Evolutionary conservation across 2,797 vertebrate species (phyloP).

Genomic region (Ataeniobius toweri): DNA sequence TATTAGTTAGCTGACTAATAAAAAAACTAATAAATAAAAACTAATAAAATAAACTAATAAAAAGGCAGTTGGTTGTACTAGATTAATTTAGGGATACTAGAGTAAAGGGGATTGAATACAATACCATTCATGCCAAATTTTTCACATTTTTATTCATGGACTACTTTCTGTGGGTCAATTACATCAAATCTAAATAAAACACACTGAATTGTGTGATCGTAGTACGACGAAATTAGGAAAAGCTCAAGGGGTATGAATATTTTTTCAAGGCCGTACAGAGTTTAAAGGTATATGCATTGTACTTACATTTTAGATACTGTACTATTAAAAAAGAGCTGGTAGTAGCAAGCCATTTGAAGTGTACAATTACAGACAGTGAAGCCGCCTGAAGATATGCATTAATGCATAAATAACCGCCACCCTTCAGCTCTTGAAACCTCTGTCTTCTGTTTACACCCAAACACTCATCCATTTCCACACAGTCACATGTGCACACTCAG

Average conservation of each 20-base stretch:
- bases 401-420: constrained; percentile 23
- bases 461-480: constrained; percentile 36
- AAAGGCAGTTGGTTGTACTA: neutral
- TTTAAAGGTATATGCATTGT: neutral
- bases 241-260: neutral
- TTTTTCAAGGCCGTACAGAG: neutral
- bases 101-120: neutral
- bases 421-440: constrained; percentile 21
- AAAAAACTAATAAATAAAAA: too few relatives aligned
- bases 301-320: neutral
- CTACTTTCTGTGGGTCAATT: neutral
- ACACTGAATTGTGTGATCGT: neutral
- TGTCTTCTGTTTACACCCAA: constrained; percentile 32
- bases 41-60: neutral
- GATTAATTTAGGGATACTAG: neutral
- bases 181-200: neutral
- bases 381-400: neutral
- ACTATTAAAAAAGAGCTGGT: neutral
- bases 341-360: neutral
- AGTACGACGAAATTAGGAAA: neutral
- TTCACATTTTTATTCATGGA: neutral
- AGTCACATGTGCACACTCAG: constrained; percentile 27
- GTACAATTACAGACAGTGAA: neutral
- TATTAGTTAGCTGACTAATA: neutral
- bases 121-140: neutral